Evolutionary conservation across 1,140 invertebrate genomes (phyloP), one percentile per base, ranked within the genome.

Genomic region (Brachionus sp.): DNA sequence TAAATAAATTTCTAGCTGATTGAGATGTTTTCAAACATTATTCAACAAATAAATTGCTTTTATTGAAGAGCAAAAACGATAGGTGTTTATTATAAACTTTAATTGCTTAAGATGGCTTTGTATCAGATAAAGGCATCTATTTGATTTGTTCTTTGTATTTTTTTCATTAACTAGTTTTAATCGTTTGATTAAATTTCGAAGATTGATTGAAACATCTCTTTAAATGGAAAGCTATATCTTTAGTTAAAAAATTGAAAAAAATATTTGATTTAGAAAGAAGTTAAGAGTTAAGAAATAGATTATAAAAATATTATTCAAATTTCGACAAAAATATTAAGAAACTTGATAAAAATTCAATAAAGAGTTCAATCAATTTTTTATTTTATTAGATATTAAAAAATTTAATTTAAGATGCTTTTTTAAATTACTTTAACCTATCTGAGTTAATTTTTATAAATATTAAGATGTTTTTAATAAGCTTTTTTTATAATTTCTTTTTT

Each of bases 1-100:
- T 68, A 68, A 68, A 68, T 35, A 35, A n/a, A 35, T 35, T 64
- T 35, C 64, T 68, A 68, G 29, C 50, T 57, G 50, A 57, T 57
- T 57, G 50, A 57, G 16, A 9, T 57, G 50, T 19, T 13, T 50
- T 57, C 19, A 25, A 57, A 57, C 50, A 57, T 57, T 57, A 57
- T 57, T 46, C n/a, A 53, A 19, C 9, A 57, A 57, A 57, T 29
- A 29, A 25, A 9, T 7, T 57, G 50, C 5, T 57, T 57, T 57
- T 25, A 23, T 57, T 57, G 13, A 2, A 50, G n/a, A 50, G 16
- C 16, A 7, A 3, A 57, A 57, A 19, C 50, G 50, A 16, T 57
- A 23, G 50, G 50, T 57, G 19, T 57, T 57, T 19, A 7, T 23
- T 19, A 57, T 23, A 57, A 57, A 25, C 19, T 23, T 57, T 57